A percentile compares a stretch with the other conserved stretches of the same genome.
phyloP scores from a whole-genome alignment of 1,140 invertebrate genomes.

The Agrilus planipennis region DNA sequence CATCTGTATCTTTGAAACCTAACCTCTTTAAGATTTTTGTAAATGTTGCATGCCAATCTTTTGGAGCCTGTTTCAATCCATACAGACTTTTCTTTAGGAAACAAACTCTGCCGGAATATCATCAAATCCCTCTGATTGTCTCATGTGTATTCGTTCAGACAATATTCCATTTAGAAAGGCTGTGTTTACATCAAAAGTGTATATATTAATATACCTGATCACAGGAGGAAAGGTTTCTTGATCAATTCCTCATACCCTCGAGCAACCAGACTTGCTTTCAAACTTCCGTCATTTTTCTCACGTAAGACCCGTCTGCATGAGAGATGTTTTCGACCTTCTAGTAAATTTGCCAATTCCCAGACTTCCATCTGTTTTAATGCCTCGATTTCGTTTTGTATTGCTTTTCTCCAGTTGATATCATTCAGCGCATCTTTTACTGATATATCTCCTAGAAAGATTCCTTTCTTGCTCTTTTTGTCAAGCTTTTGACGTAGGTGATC shows the following conservation, averaged over 20 bases:
- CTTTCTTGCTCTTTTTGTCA: too few relatives aligned
- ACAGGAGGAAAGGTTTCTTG: constrained; percentile 27
- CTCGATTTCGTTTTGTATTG: background rate
- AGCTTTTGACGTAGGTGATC: too few relatives aligned
- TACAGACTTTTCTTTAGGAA: constrained; percentile 31
- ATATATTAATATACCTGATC: constrained; percentile 18
- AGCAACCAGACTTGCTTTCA: constrained; percentile 1
- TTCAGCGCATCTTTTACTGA: background rate
- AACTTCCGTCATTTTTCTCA: constrained; percentile 1
- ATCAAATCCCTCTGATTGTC: constrained; percentile 30
- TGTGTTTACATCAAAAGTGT: constrained; percentile 17
- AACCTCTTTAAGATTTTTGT: constrained; percentile 14
- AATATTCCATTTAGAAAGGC: constrained; percentile 26
- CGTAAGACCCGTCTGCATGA: background rate
- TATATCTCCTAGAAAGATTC: too few relatives aligned
- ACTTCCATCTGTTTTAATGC: background rate
- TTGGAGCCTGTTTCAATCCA: constrained; percentile 29
- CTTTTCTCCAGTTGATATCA: background rate
- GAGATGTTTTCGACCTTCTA: background rate
- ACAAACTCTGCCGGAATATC: constrained; percentile 19
- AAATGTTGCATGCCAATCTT: constrained; percentile 23
- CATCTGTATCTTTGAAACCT: constrained; percentile 14
- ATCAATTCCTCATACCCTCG: constrained; percentile 21
- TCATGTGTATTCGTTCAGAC: constrained; percentile 33
- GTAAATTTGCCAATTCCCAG: background rate